Base-by-base conservation (phyloP, 2,113 vertebrate species). In the Trogon melanurus region DNA sequence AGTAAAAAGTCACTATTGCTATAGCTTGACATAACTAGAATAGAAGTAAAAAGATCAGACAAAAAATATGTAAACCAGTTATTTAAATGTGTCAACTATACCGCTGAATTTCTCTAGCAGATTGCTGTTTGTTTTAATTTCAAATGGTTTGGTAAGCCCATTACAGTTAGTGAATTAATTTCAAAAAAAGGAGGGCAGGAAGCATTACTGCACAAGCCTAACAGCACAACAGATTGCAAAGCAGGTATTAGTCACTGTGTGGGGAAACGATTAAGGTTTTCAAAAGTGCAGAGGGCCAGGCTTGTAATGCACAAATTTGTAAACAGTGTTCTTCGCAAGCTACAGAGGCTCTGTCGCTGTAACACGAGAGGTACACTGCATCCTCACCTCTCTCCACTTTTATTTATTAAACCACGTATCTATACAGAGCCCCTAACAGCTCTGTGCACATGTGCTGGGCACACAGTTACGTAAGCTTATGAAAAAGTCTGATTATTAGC, bases 101-200 rank as follows among this genome's bases (percentile, higher is more conserved):
- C 11, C 51, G 48, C 47, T 53, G 60, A 74, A 47, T 70, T 86
- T 66, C 72, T 83, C 56, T 19, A 67, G 60, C 14, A 64, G 58
- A 62, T 53, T n/a, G 60, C 47, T 36, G 26, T 74, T 74, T 71
- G 36, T 30, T 93, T 87, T 76, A 73, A 83, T 92, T 93, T 92
- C 82, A 93, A 80, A 84, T 92, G 51, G 56, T 61, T 58, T 84
- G 61, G 19, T 87, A 85, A 95, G 66, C 83, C 83, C 23, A 30
- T 81, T 84, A 80, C 18, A 86, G 32, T 79, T 56, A 82, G 38
- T 51, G 29, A 93, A 82, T 44, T 72, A 78, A 89, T n/a, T 30
- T 23, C 4, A 65, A 90, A 66, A 51, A 91, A 76, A 53, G 11
- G 61, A 85, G 45, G 53, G 27, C 30, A 89, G 70, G 88, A 91